Conservation (phyloP, 2,797 vertebrate species). For the Australoheros facetus region DNA sequence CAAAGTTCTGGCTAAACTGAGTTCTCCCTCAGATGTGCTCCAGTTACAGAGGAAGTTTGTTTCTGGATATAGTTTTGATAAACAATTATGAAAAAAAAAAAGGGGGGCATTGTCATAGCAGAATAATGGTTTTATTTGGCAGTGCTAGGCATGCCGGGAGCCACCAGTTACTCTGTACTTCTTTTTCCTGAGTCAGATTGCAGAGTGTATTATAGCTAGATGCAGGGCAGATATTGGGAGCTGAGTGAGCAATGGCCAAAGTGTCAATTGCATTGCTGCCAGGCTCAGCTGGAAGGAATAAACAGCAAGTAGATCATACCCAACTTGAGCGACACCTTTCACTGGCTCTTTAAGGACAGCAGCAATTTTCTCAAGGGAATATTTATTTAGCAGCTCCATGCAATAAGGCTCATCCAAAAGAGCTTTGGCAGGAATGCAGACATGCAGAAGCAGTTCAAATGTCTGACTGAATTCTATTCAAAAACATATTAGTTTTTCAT, state of each 20-base stretch:
- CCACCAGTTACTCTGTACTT: conserved; percentile 8
- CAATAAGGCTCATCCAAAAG: background rate
- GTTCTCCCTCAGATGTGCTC: conserved; percentile 28
- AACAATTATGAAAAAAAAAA: conserved; percentile 36
- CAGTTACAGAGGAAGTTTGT: conserved; percentile 26
- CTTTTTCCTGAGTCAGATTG: conserved; percentile 30
- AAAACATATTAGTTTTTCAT: background rate
- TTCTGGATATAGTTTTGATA: conserved; percentile 45
- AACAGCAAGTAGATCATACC: conserved; percentile 48
- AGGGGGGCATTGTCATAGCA: conserved; percentile 45
- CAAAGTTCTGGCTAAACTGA: background rate
- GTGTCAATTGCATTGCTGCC: conserved; percentile 54
- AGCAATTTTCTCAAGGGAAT: conserved; percentile 8
- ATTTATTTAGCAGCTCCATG: conserved; percentile 7
- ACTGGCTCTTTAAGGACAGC: conserved; percentile 13
- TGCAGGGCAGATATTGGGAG: conserved; percentile 38
- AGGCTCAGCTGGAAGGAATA: conserved; percentile 45
- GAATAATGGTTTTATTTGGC: conserved; percentile 61
- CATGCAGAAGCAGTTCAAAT: background rate
- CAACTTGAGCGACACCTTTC: conserved; percentile 46
- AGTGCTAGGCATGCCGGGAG: conserved; percentile 17
- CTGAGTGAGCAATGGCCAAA: conserved; percentile 50
- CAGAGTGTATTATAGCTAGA: conserved; percentile 45
- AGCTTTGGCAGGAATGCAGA: conserved; percentile 2
- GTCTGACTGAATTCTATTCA: background rate